Evolutionary conservation across 2,888 invertebrate genomes (phyloP).

Genomic region (Agrilus mali): DNA sequence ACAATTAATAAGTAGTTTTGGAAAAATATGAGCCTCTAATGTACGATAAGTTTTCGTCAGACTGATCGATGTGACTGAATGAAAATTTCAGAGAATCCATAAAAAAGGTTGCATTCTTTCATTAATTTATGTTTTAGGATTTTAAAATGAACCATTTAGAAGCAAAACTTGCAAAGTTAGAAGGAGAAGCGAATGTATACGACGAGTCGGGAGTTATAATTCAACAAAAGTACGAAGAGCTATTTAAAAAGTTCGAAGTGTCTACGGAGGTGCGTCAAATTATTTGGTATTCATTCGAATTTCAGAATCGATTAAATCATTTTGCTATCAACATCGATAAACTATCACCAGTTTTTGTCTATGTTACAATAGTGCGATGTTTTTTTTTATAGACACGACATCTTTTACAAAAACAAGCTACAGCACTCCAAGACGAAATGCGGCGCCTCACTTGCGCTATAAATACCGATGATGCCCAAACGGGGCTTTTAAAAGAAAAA

Average conservation of each 20-base stretch:
- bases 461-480: conserved; percentile 28
- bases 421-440: conserved; percentile 45
- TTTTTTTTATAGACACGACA: conserved; percentile 23
- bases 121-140: conserved; percentile 19
- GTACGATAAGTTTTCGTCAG: no score
- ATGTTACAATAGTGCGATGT: background rate
- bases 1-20: no score
- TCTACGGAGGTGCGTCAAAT: conserved; percentile 23
- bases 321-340: no score
- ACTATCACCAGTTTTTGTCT: no score
- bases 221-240: conserved; percentile 32
- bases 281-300: background rate
- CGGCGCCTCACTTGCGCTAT: conserved; percentile 37
- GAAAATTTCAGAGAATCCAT: no score
- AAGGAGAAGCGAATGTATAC: conserved; percentile 21
- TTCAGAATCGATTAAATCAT: no score
- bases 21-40: no score
- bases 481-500: conserved; percentile 31
- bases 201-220: conserved; percentile 23
- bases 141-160: conserved; percentile 35
- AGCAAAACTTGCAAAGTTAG: conserved; percentile 28
- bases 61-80: no score
- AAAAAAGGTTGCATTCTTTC: no score
- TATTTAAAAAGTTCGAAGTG: conserved; percentile 34
- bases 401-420: conserved; percentile 38